phyloP scores from a whole-genome alignment of 2,888 invertebrate genomes.

The Tachina lurida region DNA sequence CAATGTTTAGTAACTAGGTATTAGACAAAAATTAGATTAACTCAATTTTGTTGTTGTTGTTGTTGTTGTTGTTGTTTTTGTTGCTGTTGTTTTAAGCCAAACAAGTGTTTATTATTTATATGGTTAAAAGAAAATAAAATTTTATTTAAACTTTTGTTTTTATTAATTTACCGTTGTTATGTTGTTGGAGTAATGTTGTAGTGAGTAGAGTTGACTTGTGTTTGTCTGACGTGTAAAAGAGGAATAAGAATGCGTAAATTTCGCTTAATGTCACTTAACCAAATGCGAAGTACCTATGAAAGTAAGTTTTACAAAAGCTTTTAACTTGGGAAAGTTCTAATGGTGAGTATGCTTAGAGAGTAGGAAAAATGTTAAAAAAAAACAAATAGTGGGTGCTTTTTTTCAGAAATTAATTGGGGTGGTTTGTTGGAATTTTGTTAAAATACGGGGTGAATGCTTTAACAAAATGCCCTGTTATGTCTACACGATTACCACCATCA shows the following conservation, averaged over 20 bases:
- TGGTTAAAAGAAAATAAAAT: neutral
- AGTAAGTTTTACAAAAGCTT: neutral
- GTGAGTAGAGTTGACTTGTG: conserved; percentile 35
- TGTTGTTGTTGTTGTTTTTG: conserved; percentile 1
- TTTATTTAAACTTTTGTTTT: neutral
- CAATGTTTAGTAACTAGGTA: conserved; percentile 66
- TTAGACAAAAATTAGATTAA: conserved; percentile 26
- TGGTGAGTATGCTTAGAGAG: conserved; percentile 34
- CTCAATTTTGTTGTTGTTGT: neutral
- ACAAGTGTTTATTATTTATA: conserved; percentile 45
- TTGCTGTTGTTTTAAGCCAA: conserved; percentile 2
- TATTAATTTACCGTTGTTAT: conserved; percentile 56
- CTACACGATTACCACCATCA: no score
- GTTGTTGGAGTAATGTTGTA: conserved; percentile 43
- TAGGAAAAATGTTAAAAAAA: neutral
- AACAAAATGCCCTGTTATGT: neutral
- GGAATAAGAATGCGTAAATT: conserved; percentile 59
- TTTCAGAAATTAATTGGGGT: neutral
- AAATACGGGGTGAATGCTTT: neutral
- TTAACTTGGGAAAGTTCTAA: conserved; percentile 1
- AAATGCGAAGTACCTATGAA: conserved; percentile 43
- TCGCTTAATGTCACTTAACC: conserved; percentile 62
- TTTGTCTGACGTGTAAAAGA: conserved; percentile 46
- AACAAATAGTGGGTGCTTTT: conserved; percentile 37
- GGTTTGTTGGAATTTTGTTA: neutral